A percentile compares a stretch with the other conserved stretches of the same genome.
phyloP scores from a whole-genome alignment of 2,113 vertebrate genomes.

The Tinamus guttatus region DNA sequence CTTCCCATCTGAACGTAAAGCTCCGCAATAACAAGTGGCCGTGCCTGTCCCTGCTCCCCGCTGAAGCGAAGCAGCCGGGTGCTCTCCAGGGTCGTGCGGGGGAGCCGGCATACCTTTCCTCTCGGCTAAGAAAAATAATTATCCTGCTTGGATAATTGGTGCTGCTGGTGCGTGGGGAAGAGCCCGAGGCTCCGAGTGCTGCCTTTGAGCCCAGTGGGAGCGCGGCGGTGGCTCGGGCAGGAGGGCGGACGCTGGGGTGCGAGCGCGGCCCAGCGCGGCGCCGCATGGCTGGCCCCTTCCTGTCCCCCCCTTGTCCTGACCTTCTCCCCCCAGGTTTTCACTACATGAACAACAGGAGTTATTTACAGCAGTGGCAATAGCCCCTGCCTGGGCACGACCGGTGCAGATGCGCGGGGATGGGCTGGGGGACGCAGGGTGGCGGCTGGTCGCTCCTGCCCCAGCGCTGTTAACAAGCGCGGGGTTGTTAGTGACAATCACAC shows the following conservation, averaged over 20 bases:
- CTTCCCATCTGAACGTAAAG: conserved; percentile 56
- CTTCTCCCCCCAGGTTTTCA: neutral
- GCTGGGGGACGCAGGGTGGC: conserved; percentile 27
- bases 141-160: conserved; percentile 63
- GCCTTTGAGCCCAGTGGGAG: conserved; percentile 58
- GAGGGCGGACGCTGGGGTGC: neutral
- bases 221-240: neutral
- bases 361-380: conserved; percentile 16
- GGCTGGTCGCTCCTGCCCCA: conserved; percentile 86
- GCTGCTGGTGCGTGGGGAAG: conserved; percentile 24
- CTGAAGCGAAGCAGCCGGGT: conserved; percentile 51
- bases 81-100: conserved; percentile 57
- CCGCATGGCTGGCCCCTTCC: no score
- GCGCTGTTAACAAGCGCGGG: conserved; percentile 89
- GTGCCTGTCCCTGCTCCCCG: conserved; percentile 48
- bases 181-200: conserved; percentile 35
- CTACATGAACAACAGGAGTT: conserved; percentile 32
- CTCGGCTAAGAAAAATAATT: conserved; percentile 74
- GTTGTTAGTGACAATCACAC: conserved; percentile 93
- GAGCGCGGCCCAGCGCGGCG: no score
- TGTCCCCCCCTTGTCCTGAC: neutral
- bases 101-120: conserved; percentile 64
- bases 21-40: conserved; percentile 41
- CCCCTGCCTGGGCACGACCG: no score
- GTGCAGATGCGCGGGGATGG: no score